Base-by-base conservation (phyloP, 2,797 vertebrate genomes). In the Sebastiscus tertius region DNA sequence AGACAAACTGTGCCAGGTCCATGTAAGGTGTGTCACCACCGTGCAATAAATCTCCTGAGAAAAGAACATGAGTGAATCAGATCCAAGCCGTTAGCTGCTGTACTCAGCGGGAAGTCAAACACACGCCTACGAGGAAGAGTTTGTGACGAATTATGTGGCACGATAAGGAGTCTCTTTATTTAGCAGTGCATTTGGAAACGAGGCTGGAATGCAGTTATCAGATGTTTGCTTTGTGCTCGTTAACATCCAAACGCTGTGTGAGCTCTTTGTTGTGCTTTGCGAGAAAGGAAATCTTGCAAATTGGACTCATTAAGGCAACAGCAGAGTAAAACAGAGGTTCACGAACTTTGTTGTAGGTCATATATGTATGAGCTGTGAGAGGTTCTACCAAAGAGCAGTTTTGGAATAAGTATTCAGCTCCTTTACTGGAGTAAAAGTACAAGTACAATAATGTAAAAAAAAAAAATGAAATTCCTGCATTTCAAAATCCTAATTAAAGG, bases 21-120 rank as follows among this genome's bases (percentile, higher is more conserved):
- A 13, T 46, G 70, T n/a, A 86, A 92, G 93, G 92, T 81, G 93
- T 90, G 92, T 88, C 86, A 16, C 56, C 86, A 16, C 54, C n/a
- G 4, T 22, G 73, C 78, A 79, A 91, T 92, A 93, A 91, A 94
- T 80, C 66, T 62, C n/a, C 78, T 13, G 52, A 87, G 82, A 83
- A 85, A 83, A 83, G 72, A 90, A 89, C 88, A 89, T 2, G 74
- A 64, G 82, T 79, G 77, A 84, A 89, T 88, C 72, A 82, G 84
- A 85, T 65, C 77, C 65, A 69, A 83, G 83, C 74, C 34, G 61
- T 86, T 88, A 61, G 84, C 83, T 69, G 83, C 70, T 76, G 76
- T 18, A 74, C 59, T 87, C 82, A 85, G 83, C 26, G 36, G 63
- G 75, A 90, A 83, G 76, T 87, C 82, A 92, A 90, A 93, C 87